phyloP scores from a whole-genome alignment of 2,113 vertebrate species.

The Gambusia holbrooki region DNA sequence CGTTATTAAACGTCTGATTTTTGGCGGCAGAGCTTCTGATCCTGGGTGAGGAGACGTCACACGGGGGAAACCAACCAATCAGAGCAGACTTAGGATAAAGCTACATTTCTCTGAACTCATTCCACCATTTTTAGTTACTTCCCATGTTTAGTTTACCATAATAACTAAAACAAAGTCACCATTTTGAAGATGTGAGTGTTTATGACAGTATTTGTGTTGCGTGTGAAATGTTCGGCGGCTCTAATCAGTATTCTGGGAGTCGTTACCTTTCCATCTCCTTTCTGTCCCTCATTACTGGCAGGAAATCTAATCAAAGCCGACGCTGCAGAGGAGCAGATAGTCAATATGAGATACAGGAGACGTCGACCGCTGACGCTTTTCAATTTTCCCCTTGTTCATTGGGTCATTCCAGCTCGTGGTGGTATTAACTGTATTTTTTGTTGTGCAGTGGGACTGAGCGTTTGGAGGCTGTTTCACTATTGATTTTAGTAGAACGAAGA shows the following conservation, averaged over 20 bases:
- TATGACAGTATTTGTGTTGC: background rate
- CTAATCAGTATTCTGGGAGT: constrained; percentile 15
- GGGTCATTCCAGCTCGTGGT: constrained; percentile 9
- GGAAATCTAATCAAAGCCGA: constrained; percentile 48
- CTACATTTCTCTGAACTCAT: background rate
- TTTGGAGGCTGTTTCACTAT: constrained; percentile 36
- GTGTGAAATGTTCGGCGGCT: background rate
- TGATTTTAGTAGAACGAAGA: constrained; percentile 34
- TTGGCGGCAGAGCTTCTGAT: no score
- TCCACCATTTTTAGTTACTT: background rate
- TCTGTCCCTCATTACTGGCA: constrained; percentile 23
- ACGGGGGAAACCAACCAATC: background rate
- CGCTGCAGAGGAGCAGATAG: constrained; percentile 32
- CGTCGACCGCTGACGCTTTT: constrained; percentile 31
- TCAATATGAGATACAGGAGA: constrained; percentile 46
- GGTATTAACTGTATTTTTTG: constrained; percentile 32
- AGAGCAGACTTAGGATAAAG: background rate
- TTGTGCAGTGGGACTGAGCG: constrained; percentile 29
- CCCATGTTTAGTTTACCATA: background rate
- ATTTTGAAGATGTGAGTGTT: background rate
- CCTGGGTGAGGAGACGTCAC: no score
- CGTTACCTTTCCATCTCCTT: background rate
- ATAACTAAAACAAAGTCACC: background rate
- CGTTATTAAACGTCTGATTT: no score
- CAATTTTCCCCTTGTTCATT: constrained; percentile 33